phyloP scores from a whole-genome alignment of 2,113 vertebrate genomes.

The Gasterosteus nipponicus region DNA sequence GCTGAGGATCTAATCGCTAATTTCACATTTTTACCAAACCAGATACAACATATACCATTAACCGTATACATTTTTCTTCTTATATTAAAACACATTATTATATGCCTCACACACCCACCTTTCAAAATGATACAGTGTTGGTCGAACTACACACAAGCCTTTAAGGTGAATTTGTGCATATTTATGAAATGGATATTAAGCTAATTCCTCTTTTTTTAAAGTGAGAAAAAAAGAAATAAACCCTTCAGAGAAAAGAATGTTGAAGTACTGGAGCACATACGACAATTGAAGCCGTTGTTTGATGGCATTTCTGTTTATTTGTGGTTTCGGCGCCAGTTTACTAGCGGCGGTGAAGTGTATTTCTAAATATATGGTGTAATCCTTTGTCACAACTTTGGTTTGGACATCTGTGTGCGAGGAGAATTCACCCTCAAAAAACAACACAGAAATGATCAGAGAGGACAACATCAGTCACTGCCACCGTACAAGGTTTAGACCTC shows the following conservation, averaged over 20 bases:
- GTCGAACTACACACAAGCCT: neutral
- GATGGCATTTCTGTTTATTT: neutral
- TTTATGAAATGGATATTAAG: neutral
- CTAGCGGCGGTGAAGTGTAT: neutral
- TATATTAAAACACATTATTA: neutral
- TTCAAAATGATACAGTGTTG: neutral
- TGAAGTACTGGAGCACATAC: neutral
- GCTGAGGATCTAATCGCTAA: neutral
- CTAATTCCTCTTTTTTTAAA: neutral
- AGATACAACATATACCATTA: no score
- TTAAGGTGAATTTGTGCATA: neutral
- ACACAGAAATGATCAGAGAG: no score
- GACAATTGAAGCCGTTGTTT: neutral
- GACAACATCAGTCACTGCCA: no score
- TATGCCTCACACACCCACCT: no score
- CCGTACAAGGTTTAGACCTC: no score
- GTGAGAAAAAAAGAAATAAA: neutral
- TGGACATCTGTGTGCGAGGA: no score
- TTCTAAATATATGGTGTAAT: no score
- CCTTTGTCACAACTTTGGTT: no score
- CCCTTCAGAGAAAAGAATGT: neutral
- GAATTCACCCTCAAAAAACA: no score
- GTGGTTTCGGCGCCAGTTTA: neutral
- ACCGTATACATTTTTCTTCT: neutral
- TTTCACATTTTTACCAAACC: neutral